Conservation (phyloP, 2,888 invertebrate species). For the Bellardia bayeri region DNA sequence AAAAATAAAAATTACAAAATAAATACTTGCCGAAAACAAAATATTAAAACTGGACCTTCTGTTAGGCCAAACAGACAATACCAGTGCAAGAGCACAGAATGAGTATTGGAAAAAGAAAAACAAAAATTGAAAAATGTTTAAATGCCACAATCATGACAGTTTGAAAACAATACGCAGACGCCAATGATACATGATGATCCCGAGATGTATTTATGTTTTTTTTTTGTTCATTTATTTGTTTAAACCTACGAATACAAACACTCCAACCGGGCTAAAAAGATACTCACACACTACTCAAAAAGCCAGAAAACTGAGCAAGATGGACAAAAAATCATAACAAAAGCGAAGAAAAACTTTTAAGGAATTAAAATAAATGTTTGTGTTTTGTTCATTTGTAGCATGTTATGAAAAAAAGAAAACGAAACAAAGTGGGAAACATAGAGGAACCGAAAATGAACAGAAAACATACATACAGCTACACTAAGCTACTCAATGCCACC, state of each 20-base stretch:
- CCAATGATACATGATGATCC: conserved; percentile 72
- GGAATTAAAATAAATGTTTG: conserved; percentile 68
- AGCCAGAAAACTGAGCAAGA: neutral
- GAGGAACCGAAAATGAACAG: conserved; percentile 32
- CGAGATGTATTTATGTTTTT: conserved; percentile 10
- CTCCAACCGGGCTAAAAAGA: conserved; percentile 50
- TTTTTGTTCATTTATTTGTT: neutral
- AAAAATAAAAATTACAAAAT: neutral
- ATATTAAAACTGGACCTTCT: conserved; percentile 42
- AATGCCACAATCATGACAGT: conserved; percentile 78
- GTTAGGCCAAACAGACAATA: neutral
- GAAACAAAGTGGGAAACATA: conserved; percentile 27
- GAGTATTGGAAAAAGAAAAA: neutral
- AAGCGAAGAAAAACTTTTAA: conserved; percentile 35
- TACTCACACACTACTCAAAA: conserved; percentile 53
- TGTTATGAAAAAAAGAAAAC: conserved; percentile 2
- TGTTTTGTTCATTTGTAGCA: conserved; percentile 57
- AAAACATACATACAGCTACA: conserved; percentile 30
- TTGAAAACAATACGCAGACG: conserved; percentile 79
- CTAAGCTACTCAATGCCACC: conserved; percentile 64
- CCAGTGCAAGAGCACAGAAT: neutral
- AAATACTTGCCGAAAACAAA: conserved; percentile 10
- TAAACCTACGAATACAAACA: neutral
- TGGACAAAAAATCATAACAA: conserved; percentile 42
- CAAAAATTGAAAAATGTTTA: conserved; percentile 76